Evolutionary conservation across 2,113 vertebrate genomes (phyloP), one percentile per base, ranked within the genome.

Genomic region (Carassius auratus): DNA sequence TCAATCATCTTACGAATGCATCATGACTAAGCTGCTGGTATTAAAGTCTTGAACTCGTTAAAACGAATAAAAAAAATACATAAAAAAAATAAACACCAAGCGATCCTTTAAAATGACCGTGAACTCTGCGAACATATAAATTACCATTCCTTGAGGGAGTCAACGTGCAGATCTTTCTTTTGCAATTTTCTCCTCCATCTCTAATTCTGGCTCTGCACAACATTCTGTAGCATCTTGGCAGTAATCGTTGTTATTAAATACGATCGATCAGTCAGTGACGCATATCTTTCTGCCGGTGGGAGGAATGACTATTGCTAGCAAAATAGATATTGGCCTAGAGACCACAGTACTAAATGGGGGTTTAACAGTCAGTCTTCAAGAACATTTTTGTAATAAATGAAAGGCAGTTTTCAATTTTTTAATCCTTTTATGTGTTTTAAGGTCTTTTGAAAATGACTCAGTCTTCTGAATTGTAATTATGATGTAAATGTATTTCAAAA

Each of bases 21-120:
- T 80, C 38, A 80, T 80, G 78, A 80, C 78, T 64, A 80, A 80
- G 59, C 59, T 80, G 21, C n/a, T 17, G 14, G 8, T 80, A 64
- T 64, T 52, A 81, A 81, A 52, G 42, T 52, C 62, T 66, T 52
- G 42, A 81, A 26, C n/a, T 30, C 13, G 9, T n/a, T 26, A 68
- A 69, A 30, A 30, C 30, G 1, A 30, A 30, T 30, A 30, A 30
- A 30, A n/a, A 30, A 30, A 30, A 30, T 30, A 52, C 1, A 1
- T 21, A 33, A 26, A 9, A 21, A 48, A 66, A 6, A 30, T 50
- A 42, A 66, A 15, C 8, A 33, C 23, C 36, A 79, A 17, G 14
- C 7, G 0, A 62, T 61, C 12, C 19, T 62, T 62, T 55, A 33
- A 75, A 50, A 74, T 59, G 52, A 36, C 50, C 52, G 21, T 36